Percentiles rank a stretch among this genome's conserved stretches.
phyloP scores from a whole-genome alignment of 2,888 invertebrate genomes.

The Frankliniella fusca region DNA sequence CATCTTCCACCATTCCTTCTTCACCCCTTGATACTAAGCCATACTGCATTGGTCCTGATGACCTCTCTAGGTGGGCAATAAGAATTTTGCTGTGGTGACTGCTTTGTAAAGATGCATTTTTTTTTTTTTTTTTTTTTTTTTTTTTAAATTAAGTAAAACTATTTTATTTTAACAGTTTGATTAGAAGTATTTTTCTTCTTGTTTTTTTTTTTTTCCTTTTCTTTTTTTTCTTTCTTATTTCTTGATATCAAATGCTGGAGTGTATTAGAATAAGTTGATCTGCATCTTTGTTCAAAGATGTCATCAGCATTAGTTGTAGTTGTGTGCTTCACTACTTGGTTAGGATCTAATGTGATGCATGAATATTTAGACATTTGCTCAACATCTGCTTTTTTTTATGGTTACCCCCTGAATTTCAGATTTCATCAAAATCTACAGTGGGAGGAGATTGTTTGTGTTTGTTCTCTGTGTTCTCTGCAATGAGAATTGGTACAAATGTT shows the following conservation, averaged over 20 bases:
- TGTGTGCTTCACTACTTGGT: slow-evolving; percentile 6
- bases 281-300: background rate
- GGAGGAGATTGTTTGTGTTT: background rate
- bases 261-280: background rate
- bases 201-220: background rate
- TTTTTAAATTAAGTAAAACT: background rate
- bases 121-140: background rate
- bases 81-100: background rate
- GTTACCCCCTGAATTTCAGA: too few species aligned
- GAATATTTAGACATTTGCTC: background rate
- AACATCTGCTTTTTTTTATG: background rate
- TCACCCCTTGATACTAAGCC: slow-evolving; percentile 21
- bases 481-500: background rate
- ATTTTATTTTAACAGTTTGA: background rate
- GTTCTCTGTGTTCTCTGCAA: background rate
- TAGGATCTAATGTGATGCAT: background rate
- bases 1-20: slow-evolving; percentile 27
- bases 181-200: background rate
- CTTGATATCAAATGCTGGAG: too few species aligned
- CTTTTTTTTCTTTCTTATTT: background rate
- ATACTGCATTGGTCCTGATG: background rate
- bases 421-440: background rate
- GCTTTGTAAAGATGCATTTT: background rate
- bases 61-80: slow-evolving; percentile 19
- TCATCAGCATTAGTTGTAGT: slow-evolving; percentile 2